A percentile compares a stretch with the other conserved stretches of the same genome.
phyloP scores from a whole-genome alignment of 2,888 invertebrate species.

The Sesamia inferens region DNA sequence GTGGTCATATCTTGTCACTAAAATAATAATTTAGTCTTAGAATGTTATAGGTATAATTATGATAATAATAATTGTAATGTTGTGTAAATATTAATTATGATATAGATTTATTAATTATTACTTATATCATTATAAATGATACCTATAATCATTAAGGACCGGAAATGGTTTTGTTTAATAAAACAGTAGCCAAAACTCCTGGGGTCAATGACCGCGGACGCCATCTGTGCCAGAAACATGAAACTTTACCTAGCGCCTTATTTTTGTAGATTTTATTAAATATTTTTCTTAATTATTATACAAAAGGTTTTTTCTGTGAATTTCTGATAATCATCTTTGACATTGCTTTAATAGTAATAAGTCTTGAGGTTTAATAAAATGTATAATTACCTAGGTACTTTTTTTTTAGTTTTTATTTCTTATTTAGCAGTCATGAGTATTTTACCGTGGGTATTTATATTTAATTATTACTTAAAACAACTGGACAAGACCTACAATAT shows the following conservation, averaged over 20 bases:
- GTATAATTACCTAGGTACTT: neutral
- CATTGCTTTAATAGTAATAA: neutral
- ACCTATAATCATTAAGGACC: constrained; percentile 13
- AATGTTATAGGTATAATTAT: no score
- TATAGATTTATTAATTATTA: constrained; percentile 17
- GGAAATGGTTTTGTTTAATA: constrained; percentile 49
- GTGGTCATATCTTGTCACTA: neutral
- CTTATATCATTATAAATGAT: no score
- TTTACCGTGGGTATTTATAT: neutral
- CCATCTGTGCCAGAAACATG: constrained; percentile 71
- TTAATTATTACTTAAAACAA: neutral
- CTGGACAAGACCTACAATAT: neutral
- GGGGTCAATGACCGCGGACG: constrained; percentile 75
- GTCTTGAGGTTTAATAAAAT: no score
- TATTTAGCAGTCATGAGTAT: neutral
- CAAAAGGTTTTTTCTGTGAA: neutral
- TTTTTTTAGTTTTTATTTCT: neutral
- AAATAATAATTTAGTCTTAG: neutral
- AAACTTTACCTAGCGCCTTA: constrained; percentile 28
- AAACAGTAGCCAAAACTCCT: constrained; percentile 47
- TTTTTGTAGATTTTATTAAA: constrained; percentile 27
- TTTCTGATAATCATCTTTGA: neutral
- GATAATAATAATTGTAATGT: no score
- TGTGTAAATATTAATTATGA: neutral
- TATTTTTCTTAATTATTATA: constrained; percentile 17